A percentile compares a stretch with the other conserved stretches of the same genome.
These are phyloP conservation scores for Catalaphyllia jardinei DNA, from an alignment of 64 coral and sea anemone genomes.

Conservation along the genomic window DNA sequence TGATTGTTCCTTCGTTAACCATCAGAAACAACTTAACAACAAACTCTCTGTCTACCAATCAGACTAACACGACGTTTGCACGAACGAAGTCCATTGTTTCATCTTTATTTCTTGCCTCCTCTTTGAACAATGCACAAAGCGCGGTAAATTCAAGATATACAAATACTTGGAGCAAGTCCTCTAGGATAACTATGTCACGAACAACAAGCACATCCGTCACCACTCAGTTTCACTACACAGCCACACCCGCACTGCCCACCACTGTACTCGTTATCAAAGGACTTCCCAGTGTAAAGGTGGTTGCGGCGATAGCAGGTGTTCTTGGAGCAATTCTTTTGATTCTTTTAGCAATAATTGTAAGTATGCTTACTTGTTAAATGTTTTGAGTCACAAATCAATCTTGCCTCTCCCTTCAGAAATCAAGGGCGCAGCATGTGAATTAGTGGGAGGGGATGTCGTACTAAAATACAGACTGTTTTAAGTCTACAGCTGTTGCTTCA, in stretches of 20 bases:
- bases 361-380: not conserved
- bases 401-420: not conserved
- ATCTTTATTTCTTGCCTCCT: not conserved
- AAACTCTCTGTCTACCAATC: not conserved
- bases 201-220: not conserved
- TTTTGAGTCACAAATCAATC: not conserved
- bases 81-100: not conserved
- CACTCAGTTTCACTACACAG: not conserved
- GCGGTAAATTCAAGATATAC: not conserved
- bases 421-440: not conserved
- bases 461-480: too few species aligned
- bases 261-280: not conserved
- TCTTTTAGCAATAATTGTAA: constrained; percentile 6
- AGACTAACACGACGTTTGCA: not conserved
- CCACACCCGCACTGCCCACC: not conserved
- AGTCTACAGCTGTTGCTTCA: too few species aligned
- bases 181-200: not conserved
- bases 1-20: not conserved
- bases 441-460: too few species aligned
- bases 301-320: not conserved
- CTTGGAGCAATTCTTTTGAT: constrained; percentile 26
- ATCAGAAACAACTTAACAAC: not conserved
- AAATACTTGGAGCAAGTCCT: not conserved
- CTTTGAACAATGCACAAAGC: not conserved
- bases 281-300: not conserved